Evolutionary conservation across 2,797 vertebrate genomes (phyloP), one percentile per base, ranked within the genome.

Genomic region (Sphaeramia orbicularis): DNA sequence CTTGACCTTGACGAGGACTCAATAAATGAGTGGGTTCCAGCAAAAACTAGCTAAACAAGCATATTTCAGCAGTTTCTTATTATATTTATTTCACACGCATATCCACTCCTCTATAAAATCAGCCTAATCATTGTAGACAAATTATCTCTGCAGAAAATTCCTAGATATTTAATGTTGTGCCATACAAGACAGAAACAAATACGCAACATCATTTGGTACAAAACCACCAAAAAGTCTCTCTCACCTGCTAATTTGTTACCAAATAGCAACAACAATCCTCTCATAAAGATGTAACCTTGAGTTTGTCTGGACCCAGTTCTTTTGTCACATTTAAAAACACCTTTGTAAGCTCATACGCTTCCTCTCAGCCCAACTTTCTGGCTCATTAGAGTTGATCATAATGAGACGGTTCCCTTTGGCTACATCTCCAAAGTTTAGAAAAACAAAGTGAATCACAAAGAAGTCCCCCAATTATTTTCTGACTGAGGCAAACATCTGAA

Each of bases 301-400:
- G 61, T 69, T 69, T 62, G 64, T 69, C 62, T 58, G 54, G 52
- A 66, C 52, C 42, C 1, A 9, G 43, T 70, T 61, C 62, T 71
- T 69, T 59, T 74, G 75, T 69, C 74, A 65, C 41, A 40, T 77
- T 77, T 69, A 58, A 74, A 84, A 79, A 79, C 56, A 78, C 64
- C 74, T 80, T 81, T 44, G 41, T 47, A 40, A 43, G 50, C 67
- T 65, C 71, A 47, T 21, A 65, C 56, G 47, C 32, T 60, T 58
- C 41, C 58, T 78, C 74, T 42, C 48, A 54, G 81, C 66, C 55
- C 49, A 41, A 50, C 55, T 78, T 52, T 78, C 54, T 73, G 59
- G 51, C 79, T 88, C 83, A 87, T 90, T 90, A 89, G 67, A 79
- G 71, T 51, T 75, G 67, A 82, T 82, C 71, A 83, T 79, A 87